Conservation (phyloP, 37 sponge, comb jelly and placozoan species). For the Beroe ovata region DNA sequence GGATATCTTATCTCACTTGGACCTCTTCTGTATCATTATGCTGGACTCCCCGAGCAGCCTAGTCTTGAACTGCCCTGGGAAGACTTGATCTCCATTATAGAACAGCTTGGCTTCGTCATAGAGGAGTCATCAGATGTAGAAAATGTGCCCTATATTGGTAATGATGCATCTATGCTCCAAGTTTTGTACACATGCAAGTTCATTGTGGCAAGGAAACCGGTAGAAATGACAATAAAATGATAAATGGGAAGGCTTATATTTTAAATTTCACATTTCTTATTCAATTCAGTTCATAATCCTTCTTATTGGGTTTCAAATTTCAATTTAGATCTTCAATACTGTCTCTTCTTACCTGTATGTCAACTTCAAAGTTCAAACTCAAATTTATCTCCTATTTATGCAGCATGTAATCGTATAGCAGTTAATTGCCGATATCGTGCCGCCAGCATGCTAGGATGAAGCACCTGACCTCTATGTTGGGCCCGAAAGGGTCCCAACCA, state of each 20-base stretch:
- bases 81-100: background rate
- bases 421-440: too few species aligned
- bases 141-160: slow-evolving; percentile 71
- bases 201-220: slow-evolving; percentile 91
- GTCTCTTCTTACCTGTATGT: too few species aligned
- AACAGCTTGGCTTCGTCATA: slow-evolving; percentile 35
- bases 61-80: slow-evolving; percentile 59
- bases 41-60: slow-evolving; percentile 26
- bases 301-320: too few species aligned
- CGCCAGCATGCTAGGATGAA: slow-evolving; percentile 35
- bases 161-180: slow-evolving; percentile 85
- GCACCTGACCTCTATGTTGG: background rate
- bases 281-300: too few species aligned
- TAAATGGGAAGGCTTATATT: too few species aligned
- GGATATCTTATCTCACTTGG: slow-evolving; percentile 82
- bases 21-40: slow-evolving; percentile 45
- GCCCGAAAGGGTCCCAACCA: slow-evolving; percentile 27
- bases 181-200: slow-evolving; percentile 81
- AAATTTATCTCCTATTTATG: too few species aligned
- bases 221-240: too few species aligned
- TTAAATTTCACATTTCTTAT: too few species aligned
- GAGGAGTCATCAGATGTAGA: slow-evolving; percentile 2
- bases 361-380: too few species aligned
- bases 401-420: too few species aligned
- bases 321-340: too few species aligned